A percentile compares a stretch with the other conserved stretches of the same genome.
Conservation (phyloP, 2,113 vertebrate species). For the Myrmecophaga tridactyla region DNA sequence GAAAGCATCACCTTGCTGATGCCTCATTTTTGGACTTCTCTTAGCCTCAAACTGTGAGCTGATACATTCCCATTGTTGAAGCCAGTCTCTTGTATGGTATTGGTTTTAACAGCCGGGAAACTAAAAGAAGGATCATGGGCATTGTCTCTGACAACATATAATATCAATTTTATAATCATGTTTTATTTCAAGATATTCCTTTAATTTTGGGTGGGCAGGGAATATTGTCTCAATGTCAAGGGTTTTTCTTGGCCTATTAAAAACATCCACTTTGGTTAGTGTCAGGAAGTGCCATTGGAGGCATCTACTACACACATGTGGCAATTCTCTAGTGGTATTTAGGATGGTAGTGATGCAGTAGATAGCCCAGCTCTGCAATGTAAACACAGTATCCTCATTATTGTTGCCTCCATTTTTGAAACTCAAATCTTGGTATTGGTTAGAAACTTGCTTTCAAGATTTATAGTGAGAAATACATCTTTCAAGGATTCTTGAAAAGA, state of each 20-base stretch:
- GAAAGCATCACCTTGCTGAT: too few species aligned
- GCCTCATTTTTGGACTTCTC: too few species aligned
- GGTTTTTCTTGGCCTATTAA: not conserved
- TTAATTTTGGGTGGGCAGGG: not conserved
- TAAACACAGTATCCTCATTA: not conserved
- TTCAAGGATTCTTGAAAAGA: constrained; percentile 36
- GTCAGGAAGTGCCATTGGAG: not conserved
- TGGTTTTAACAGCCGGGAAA: too few species aligned
- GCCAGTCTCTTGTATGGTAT: too few species aligned
- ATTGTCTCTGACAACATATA: not conserved
- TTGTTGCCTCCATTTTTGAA: not conserved
- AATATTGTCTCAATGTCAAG: not conserved
- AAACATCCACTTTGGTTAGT: not conserved
- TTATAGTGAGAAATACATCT: not conserved
- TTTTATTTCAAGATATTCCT: constrained; percentile 3
- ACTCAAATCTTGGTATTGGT: not conserved
- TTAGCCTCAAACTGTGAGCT: too few species aligned
- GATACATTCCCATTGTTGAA: too few species aligned
- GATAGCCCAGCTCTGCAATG: not conserved
- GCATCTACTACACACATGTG: fast-evolving
- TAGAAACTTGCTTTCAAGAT: not conserved
- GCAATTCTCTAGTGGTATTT: too few species aligned
- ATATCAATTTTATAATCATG: not conserved
- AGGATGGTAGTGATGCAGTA: not conserved
- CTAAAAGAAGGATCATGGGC: not conserved